These are phyloP conservation scores for Channallabes apus DNA, from an alignment of 2,797 vertebrate genomes.

Conservation along the genomic window DNA sequence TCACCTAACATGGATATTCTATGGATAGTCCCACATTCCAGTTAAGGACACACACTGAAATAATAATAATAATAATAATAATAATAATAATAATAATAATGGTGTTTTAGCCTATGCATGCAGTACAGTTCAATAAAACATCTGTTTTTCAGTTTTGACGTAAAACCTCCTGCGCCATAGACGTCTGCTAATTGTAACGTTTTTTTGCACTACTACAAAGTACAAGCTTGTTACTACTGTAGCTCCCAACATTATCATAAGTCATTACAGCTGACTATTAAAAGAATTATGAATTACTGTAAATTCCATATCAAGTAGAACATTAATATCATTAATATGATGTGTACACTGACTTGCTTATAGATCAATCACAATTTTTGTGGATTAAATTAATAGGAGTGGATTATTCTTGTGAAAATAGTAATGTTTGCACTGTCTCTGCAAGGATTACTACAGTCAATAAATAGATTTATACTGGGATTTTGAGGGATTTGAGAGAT, in stretches of 20 bases:
- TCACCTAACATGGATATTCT: conserved; percentile 40
- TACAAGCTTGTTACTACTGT: neutral
- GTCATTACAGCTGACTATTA: neutral
- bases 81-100: conserved; percentile 15
- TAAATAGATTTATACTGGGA: conserved; percentile 62
- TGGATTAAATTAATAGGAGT: conserved; percentile 18
- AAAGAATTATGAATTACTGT: neutral
- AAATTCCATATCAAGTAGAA: neutral
- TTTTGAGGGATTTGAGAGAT: conserved; percentile 55
- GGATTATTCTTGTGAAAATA: conserved; percentile 18
- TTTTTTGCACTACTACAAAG: neutral
- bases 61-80: conserved; percentile 17
- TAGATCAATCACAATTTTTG: conserved; percentile 2
- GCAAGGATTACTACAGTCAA: conserved; percentile 52
- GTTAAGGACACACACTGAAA: conserved; percentile 33
- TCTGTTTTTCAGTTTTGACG: neutral
- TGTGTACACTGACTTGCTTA: neutral
- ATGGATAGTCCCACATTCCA: conserved; percentile 29
- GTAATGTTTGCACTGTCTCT: conserved; percentile 41
- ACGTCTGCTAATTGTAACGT: neutral
- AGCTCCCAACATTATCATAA: neutral
- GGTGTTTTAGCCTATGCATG: neutral
- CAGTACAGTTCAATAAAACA: neutral
- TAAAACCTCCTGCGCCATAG: neutral
- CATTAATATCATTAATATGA: neutral